Evolutionary conservation across 2,113 vertebrate genomes (phyloP), one percentile per base, ranked within the genome.

Genomic region (Clarias magur): DNA sequence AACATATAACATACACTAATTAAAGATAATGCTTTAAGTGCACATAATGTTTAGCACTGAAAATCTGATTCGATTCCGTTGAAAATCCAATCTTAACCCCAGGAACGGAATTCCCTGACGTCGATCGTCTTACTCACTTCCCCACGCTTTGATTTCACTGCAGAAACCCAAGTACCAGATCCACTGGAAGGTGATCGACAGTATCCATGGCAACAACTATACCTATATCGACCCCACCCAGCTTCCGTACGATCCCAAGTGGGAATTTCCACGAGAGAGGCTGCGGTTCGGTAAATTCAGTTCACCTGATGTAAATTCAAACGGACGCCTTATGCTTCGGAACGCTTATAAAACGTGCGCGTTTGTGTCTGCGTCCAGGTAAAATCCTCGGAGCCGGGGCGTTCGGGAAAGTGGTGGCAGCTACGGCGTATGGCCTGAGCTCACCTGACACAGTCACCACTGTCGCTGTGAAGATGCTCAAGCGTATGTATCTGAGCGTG

Each of bases 151-250:
- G 57, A 68, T 85, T 63, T 83, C 15, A 83, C 10, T 1, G 0
- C 93, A 99, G 98, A 99, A 99, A 93, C 98, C 98, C 19, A 98
- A 98, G 93, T 99, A 99, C 0, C 97, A 99, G 94, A 96, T 99
- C 65, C 99, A 99, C 90, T 99, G 99, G 99, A 99, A 99, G 92
- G 98, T 99, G 38, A 98, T 99, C 3, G 98, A 99, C 90, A 97
- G 97, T 91, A 97, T 99, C 92, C 97, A 99, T 90, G 99, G 98
- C 63, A 99, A 99, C 94, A 99, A 96, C 93, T 99, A 99, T 72
- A 97, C 98, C 86, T 99, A 99, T 92, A 99, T 99, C 91, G 98
- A 99, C 93, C 98, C 99, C 67, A 96, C 96, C 0, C 98, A 99
- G 86, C 96, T 99, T 89, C 98, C 97, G 19, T 99, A 99, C 34